phyloP scores from a whole-genome alignment of 2,113 vertebrate species.

The Crypturellus undulatus region DNA sequence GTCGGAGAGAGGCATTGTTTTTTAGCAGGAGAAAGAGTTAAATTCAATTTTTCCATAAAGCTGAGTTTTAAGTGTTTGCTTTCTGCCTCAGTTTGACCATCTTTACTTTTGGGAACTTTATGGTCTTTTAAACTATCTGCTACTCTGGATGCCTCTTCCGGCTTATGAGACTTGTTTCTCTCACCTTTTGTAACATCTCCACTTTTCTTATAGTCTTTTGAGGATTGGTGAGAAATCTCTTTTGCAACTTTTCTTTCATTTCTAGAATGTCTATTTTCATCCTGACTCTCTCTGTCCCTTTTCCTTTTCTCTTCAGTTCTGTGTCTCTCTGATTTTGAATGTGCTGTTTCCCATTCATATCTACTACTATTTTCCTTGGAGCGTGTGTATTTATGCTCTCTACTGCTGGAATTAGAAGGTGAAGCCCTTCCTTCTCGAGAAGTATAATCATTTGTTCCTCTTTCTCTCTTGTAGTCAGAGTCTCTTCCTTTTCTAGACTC shows the following conservation, averaged over 20 bases:
- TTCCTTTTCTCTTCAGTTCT: conserved; percentile 81
- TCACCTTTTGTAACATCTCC: conserved; percentile 45
- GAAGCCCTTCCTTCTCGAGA: conserved; percentile 68
- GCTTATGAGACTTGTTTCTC: conserved; percentile 17
- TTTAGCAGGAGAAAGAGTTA: conserved; percentile 95
- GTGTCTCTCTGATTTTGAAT: conserved; percentile 73
- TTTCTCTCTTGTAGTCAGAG: conserved; percentile 71
- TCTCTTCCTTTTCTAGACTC: conserved; percentile 70
- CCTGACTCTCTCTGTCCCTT: conserved; percentile 75
- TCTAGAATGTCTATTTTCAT: conserved; percentile 69
- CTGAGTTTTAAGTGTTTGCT: conserved; percentile 86
- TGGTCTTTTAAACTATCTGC: background rate
- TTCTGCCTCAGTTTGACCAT: conserved; percentile 41
- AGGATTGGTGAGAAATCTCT: conserved; percentile 45
- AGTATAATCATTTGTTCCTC: conserved; percentile 50
- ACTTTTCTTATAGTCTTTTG: conserved; percentile 65
- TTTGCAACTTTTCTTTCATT: conserved; percentile 66
- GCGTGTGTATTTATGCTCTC: conserved; percentile 56
- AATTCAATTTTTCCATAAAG: conserved; percentile 97
- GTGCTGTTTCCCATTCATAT: conserved; percentile 65
- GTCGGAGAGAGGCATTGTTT: conserved; percentile 70
- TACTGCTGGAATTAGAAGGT: conserved; percentile 59
- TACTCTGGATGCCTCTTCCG: conserved; percentile 11
- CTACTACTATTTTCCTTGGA: conserved; percentile 49
- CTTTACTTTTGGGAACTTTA: conserved; percentile 45